These are phyloP conservation scores for fruit fly (Drosophila melanogaster) DNA, from an alignment of 1,140 invertebrate species.

Conservation along the genomic window DNA sequence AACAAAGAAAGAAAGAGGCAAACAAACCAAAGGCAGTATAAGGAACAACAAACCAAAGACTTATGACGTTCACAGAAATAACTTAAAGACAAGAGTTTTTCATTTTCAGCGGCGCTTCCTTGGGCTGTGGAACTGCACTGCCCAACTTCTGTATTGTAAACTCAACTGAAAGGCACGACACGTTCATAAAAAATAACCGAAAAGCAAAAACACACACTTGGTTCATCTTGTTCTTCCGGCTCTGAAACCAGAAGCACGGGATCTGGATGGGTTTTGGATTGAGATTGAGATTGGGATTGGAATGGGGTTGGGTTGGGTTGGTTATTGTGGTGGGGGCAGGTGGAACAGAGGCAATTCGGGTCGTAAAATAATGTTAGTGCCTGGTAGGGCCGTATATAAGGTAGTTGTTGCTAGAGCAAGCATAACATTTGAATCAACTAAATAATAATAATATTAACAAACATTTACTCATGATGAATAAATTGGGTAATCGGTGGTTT, in stretches of 20 bases:
- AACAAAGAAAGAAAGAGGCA: slow-evolving; percentile 30
- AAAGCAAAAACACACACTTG: slow-evolving; percentile 63
- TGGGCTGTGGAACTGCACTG: slow-evolving; percentile 43
- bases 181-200: slow-evolving; percentile 34
- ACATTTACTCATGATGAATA: slow-evolving; percentile 54
- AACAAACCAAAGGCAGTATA: slow-evolving; percentile 49
- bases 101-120: slow-evolving; percentile 38
- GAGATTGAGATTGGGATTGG: slow-evolving; percentile 3
- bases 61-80: slow-evolving; percentile 67
- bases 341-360: slow-evolving; percentile 33
- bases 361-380: slow-evolving; percentile 48
- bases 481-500: slow-evolving; percentile 56
- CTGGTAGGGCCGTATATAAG: slow-evolving; percentile 44
- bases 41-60: slow-evolving; percentile 53
- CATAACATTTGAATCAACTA: slow-evolving; percentile 58
- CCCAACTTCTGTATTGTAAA: slow-evolving; percentile 47
- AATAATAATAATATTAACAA: slow-evolving; percentile 53
- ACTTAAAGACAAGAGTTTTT: slow-evolving; percentile 71
- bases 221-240: slow-evolving; percentile 49
- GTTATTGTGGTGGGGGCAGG: slow-evolving; percentile 6
- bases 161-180: slow-evolving; percentile 43
- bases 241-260: slow-evolving; percentile 46
- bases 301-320: neutral
- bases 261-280: slow-evolving; percentile 6
- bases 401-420: slow-evolving; percentile 71